Evolutionary conservation across 2,888 invertebrate genomes (phyloP).

Genomic region (Hypselothyrea guttata): DNA sequence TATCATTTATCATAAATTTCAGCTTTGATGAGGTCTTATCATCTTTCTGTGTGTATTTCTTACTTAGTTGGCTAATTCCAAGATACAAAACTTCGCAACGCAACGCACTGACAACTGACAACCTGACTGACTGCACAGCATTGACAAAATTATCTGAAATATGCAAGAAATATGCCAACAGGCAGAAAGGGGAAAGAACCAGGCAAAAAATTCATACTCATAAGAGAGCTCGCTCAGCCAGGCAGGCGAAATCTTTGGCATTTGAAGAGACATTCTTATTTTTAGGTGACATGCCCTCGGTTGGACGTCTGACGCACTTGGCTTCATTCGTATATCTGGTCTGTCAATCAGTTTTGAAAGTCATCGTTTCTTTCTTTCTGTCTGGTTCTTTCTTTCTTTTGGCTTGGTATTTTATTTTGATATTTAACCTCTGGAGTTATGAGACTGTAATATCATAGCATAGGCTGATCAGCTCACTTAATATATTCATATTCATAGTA

Average conservation of each 20-base stretch:
- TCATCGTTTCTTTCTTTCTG: constrained; percentile 55
- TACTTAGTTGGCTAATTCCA: constrained; percentile 71
- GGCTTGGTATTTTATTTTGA: constrained; percentile 24
- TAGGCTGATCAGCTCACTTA: constrained; percentile 34
- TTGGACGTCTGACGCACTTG: constrained; percentile 75
- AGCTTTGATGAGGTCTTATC: constrained; percentile 21
- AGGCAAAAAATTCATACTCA: constrained; percentile 34
- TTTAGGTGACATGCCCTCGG: constrained; percentile 81
- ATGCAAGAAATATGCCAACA: constrained; percentile 70
- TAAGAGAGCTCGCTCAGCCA: constrained; percentile 25
- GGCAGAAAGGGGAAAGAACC: constrained; percentile 24
- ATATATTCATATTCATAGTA: constrained; percentile 58
- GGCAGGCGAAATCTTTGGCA: constrained; percentile 64
- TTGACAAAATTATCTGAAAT: constrained; percentile 82
- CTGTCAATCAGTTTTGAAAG: constrained; percentile 79
- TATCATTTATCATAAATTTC: constrained; percentile 46
- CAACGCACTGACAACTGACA: constrained; percentile 76
- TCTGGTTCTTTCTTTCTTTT: constrained; percentile 17
- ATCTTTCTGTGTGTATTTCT: constrained; percentile 29
- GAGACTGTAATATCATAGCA: constrained; percentile 19
- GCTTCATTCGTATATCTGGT: constrained; percentile 58
- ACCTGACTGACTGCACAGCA: constrained; percentile 80
- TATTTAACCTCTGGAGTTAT: constrained; percentile 21
- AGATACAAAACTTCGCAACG: constrained; percentile 62
- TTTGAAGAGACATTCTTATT: constrained; percentile 80